Conservation (phyloP, 2,797 vertebrate genomes). For the Podarcis lilfordi region DNA sequence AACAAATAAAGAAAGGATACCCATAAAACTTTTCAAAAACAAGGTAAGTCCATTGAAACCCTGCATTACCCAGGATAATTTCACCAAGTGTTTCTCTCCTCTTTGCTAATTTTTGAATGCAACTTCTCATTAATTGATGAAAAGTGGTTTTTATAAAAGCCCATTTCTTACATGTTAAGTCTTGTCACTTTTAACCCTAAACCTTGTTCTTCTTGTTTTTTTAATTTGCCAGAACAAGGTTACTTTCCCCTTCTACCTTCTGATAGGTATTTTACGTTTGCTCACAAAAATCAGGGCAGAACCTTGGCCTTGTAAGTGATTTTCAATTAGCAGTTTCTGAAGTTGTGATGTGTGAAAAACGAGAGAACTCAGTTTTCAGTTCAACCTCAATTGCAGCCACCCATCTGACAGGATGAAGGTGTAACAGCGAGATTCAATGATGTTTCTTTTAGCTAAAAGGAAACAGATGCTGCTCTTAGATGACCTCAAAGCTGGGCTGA, state of each 20-base stretch:
- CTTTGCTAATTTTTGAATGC: no score
- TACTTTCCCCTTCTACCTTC: background rate
- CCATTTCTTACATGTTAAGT: no score
- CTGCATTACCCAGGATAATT: no score
- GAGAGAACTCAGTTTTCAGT: background rate
- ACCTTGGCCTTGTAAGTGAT: background rate
- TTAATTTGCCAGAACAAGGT: constrained; percentile 8
- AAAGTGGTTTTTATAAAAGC: no score
- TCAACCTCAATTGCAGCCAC: background rate
- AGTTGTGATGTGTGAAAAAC: background rate
- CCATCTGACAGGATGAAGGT: background rate
- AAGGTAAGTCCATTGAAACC: no score
- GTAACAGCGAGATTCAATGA: background rate
- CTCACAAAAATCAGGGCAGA: background rate
- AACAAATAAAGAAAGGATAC: no score
- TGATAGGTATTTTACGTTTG: background rate
- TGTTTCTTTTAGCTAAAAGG: background rate
- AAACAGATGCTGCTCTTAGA: background rate
- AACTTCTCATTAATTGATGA: no score
- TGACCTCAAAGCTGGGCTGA: background rate
- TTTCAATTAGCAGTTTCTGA: background rate
- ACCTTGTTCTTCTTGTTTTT: background rate
- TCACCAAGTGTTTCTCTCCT: no score
- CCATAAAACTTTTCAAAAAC: no score
- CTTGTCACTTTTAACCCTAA: no score